Base-by-base conservation (phyloP, 2,113 vertebrate species). In the Gobiocypris rarus region DNA sequence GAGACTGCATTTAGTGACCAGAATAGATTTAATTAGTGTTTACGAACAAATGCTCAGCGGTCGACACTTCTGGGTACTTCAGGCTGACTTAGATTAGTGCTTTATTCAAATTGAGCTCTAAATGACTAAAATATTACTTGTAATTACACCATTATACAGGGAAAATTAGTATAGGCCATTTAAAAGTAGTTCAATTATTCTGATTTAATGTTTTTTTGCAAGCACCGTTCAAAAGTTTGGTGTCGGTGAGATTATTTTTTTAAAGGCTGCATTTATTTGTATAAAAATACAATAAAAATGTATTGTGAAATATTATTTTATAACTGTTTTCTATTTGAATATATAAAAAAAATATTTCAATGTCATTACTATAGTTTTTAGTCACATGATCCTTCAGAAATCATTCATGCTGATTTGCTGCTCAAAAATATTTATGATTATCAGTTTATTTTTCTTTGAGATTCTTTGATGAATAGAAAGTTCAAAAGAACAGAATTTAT, bases 1-100 rank as follows among this genome's bases (percentile, higher is more conserved):
- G 65, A 71, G 48, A 52, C 48, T 52, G 17, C 65, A 45, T 45
- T 70, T 81, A 73, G 41, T 73, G 69, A 73, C 69, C 41, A 73
- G 22, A 73, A 73, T 73, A 45, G 69, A 45, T 45, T 73, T 15
- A 73, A 73, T 73, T 45, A 73, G 41, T 73, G 41, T 45, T 73
- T 73, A 45, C 22, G 14, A 73, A 73, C 41, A 45, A 73, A 71
- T 14, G 69, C 38, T 24, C 38, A 71, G 2, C 38, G 2, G 38
- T 38, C 31, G 4, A 45, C 41, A 43, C 22, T 71, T 71, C 38
- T 71, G 38, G 38, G 10, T 71, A 5, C 69, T 71, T 71, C 41
- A 45, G 69, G 69, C 69, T 45, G 69, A 9, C 69, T 45, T 24
- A 73, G 69, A 45, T 73, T n/a, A 43, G 67, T n/a, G 67, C 38